A percentile compares a stretch with the other conserved stretches of the same genome.
Conservation (phyloP, 2,888 invertebrate genomes). For the Drosophila fungiperda region DNA sequence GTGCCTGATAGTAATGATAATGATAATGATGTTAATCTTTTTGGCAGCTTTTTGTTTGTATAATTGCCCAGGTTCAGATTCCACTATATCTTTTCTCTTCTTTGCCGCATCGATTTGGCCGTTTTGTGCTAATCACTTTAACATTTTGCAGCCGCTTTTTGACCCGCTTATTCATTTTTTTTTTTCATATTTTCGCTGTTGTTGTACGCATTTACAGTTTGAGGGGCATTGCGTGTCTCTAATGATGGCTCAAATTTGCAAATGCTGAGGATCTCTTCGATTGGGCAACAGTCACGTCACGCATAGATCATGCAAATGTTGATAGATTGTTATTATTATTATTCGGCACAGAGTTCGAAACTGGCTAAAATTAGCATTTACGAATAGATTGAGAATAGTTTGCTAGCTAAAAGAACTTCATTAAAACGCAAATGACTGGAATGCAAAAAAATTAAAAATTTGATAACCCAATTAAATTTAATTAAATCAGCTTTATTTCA, state of each 20-base stretch:
- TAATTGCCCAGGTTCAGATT: slow-evolving; percentile 58
- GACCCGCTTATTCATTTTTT: slow-evolving; percentile 67
- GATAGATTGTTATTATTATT: slow-evolving; percentile 23
- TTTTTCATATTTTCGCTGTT: slow-evolving; percentile 13
- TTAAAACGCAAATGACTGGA: neutral
- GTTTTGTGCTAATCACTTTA: slow-evolving; percentile 65
- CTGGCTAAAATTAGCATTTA: slow-evolving; percentile 10
- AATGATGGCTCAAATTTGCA: slow-evolving; percentile 67
- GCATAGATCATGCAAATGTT: slow-evolving; percentile 27
- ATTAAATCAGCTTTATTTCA: neutral
- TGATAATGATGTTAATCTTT: slow-evolving; percentile 66
- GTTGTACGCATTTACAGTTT: slow-evolving; percentile 71
- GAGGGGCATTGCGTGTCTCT: slow-evolving; percentile 68
- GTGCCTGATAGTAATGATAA: slow-evolving; percentile 33
- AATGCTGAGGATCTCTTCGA: slow-evolving; percentile 43
- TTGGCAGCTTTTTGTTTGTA: slow-evolving; percentile 72
- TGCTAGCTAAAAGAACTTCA: neutral
- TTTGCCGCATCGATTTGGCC: slow-evolving; percentile 8
- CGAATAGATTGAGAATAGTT: slow-evolving; percentile 1
- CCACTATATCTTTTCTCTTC: neutral
- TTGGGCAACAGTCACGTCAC: slow-evolving; percentile 57
- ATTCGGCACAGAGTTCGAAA: neutral
- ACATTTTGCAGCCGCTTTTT: slow-evolving; percentile 66
- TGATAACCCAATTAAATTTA: neutral
- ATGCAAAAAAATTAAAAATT: neutral